Evolutionary conservation across 2,113 vertebrate genomes (phyloP), one percentile per base, ranked within the genome.

Genomic region (Rousettus leschenaultii): DNA sequence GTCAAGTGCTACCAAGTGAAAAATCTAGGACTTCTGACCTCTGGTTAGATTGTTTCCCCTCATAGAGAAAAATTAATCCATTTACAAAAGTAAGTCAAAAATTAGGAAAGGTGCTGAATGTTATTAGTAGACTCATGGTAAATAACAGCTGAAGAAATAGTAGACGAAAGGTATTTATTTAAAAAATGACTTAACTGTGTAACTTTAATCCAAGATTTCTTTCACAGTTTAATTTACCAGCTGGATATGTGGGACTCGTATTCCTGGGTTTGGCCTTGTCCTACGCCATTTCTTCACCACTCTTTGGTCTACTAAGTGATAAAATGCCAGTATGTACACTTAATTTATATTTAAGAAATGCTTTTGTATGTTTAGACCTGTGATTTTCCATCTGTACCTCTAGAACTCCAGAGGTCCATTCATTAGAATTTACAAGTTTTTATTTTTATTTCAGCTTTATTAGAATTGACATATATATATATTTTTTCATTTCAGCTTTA

Each of bases 211-310:
- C 0, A 4, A 2, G 40, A 89, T 96, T 94, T 74, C 97, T 94
- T 96, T 63, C 95, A 6, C 96, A 99, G 99, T 99, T 99, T 94
- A 87, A 95, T 22, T 98, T 99, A 45, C 98, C 99, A n/a, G 33
- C 98, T 93, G 99, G 99, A 92, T 99, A 98, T 10, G 99, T 99
- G 94, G 99, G 99, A 53, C 98, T 99, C 86, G 99, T 99, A 48
- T 99, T 99, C 98, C 98, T 99, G 0, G 99, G 99, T 28, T 95
- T 99, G 65, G 98, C 99, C 1, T 93, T 99, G 15, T 99, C 99
- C 0, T 99, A 99, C 33, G 97, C 99, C 4, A 95, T 99, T 75
- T 99, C 98, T 40, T 99, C 99, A 18, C 99, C 99, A 0, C 75
- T 99, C 2, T 97, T 99, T 5, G 99, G 99, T 11, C 96, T 99